Base-by-base conservation (phyloP, 2,113 vertebrate genomes). In the Lagenorhynchus albirostris region DNA sequence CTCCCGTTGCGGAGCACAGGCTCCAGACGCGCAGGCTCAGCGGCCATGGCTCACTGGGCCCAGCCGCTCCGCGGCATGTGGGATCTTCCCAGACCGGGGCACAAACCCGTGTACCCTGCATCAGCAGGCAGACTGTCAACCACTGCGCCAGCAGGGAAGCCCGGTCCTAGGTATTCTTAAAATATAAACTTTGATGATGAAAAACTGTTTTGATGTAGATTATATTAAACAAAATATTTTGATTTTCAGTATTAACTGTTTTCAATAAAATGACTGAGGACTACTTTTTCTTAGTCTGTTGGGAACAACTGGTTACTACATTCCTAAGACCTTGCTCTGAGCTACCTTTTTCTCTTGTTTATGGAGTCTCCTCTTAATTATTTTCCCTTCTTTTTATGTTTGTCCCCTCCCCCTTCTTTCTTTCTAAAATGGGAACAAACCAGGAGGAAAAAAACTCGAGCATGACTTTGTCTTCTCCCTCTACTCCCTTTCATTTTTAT, bases 191-290 rank as follows among this genome's bases (percentile, higher is more conserved):
- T 95, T 14, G 36, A 44, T 86, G 50, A 87, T 79, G 13, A 86
- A 73, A 86, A 67, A 70, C 44, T n/a, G 6, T 55, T 92, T 62
- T 87, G 3, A 67, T 76, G 17, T 88, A 58, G 71, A 71, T 79
- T 53, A 74, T 86, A 85, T 65, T n/a, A 70, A 77, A 44, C 23
- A 58, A 84, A 65, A 50, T 60, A 62, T 50, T 96, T 96, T 88
- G 12, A 44, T 94, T 74, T 74, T 95, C 21, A 17, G 5, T 93
- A 81, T 89, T 85, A 96, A 65, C 33, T 93, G 9, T 77, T 89
- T 96, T 94, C 33, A 82, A 11, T 83, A 94, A 91, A 91, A 86
- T 97, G 74, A 74, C 63, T 67, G 44, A 73, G 25, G 92, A 73
- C 62, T 79, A 92, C 44, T 68, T 83, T n/a, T 77, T 9, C 21